phyloP scores from a whole-genome alignment of 2,797 vertebrate genomes.

The Syndactyla subalaris region DNA sequence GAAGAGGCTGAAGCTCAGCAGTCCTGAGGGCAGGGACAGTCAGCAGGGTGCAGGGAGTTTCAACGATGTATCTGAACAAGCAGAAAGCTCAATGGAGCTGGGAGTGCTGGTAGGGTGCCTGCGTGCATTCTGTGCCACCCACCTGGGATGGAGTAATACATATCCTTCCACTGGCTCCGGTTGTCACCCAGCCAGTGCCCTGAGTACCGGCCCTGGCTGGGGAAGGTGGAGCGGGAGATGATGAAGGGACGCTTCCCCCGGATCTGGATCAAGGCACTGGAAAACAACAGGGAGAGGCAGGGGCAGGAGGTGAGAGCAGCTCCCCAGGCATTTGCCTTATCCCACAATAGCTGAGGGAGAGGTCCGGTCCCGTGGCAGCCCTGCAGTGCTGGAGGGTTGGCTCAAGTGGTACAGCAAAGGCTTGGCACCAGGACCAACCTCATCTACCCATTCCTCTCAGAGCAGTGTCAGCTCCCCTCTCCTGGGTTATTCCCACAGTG shows the following conservation, averaged over 20 bases:
- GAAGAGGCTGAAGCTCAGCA: conserved; percentile 89
- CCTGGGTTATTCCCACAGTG: neutral
- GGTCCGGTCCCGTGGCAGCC: neutral
- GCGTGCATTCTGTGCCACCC: fast-evolving
- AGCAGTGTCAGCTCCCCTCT: neutral
- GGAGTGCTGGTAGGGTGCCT: neutral
- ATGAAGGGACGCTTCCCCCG: conserved; percentile 83
- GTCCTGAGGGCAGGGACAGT: conserved; percentile 65
- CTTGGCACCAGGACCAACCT: neutral
- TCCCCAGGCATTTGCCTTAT: fast-evolving
- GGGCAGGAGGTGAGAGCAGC: neutral
- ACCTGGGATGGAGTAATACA: conserved; percentile 88
- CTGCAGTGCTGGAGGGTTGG: fast-evolving
- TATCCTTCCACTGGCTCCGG: conserved; percentile 87
- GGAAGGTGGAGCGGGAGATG: conserved; percentile 91
- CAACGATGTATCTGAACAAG: fast-evolving
- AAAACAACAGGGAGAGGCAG: neutral
- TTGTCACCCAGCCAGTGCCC: conserved; percentile 94
- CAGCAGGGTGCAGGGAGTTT: neutral
- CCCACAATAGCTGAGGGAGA: neutral
- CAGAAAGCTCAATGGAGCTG: neutral
- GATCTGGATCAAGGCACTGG: conserved; percentile 84
- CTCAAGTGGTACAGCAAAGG: fast-evolving
- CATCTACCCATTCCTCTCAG: neutral
- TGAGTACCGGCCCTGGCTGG: conserved; percentile 87